These are phyloP conservation scores for Anguilla megastoma DNA, from an alignment of 2,797 vertebrate genomes.

Conservation along the genomic window DNA sequence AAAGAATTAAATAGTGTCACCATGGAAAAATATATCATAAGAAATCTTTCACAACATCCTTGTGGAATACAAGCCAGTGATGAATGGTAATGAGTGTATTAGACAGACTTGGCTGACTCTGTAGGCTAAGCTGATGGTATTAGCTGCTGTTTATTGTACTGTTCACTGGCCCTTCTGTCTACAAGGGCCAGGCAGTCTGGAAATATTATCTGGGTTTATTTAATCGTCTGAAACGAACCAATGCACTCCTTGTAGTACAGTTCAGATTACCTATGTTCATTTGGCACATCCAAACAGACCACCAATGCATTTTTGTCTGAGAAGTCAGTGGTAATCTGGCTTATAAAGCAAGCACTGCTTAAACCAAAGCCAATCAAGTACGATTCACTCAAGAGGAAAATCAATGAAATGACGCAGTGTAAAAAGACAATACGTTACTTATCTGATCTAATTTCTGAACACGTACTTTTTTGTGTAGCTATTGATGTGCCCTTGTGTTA, in stretches of 20 bases:
- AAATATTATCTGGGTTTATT: slow-evolving; percentile 31
- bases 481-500: background rate
- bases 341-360: background rate
- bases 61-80: slow-evolving; percentile 31
- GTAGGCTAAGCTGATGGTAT: slow-evolving; percentile 42
- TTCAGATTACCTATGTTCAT: background rate
- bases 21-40: background rate
- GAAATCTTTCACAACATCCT: background rate
- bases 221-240: background rate
- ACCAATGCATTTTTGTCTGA: background rate
- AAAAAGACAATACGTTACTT: background rate
- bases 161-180: background rate
- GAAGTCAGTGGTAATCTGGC: background rate
- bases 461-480: background rate
- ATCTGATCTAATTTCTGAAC: background rate
- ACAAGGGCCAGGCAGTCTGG: slow-evolving; percentile 20
- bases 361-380: background rate
- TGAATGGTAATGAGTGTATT: slow-evolving; percentile 51
- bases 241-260: background rate
- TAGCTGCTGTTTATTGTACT: slow-evolving; percentile 45
- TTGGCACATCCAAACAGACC: background rate
- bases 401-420: background rate
- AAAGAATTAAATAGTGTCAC: background rate
- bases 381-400: background rate
- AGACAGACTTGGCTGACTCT: slow-evolving; percentile 47